These are phyloP conservation scores for Drosophila equinoxialis DNA, from an alignment of 1,140 invertebrate genomes.

Conservation along the genomic window DNA sequence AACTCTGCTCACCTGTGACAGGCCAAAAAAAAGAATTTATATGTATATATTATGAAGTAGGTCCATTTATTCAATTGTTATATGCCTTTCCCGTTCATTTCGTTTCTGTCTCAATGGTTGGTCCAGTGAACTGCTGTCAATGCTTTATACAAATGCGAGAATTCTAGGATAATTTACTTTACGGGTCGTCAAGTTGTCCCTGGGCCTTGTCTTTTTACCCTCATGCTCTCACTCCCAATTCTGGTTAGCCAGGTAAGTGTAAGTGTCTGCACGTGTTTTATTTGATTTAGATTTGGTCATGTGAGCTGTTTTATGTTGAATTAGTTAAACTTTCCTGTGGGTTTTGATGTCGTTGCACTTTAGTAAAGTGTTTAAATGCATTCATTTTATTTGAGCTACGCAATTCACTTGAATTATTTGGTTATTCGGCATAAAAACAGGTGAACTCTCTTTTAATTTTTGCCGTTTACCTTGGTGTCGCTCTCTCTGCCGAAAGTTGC, in stretches of 20 bases:
- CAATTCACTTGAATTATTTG: too few species aligned
- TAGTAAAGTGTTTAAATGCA: too few species aligned
- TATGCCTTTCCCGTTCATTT: not conserved
- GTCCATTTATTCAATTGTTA: not conserved
- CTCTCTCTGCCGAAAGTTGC: too few species aligned
- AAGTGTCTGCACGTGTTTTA: constrained; percentile 44
- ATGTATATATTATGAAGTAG: not conserved
- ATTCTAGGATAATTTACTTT: constrained; percentile 22
- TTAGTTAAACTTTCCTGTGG: too few species aligned
- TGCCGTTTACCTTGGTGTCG: too few species aligned
- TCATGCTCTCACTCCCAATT: not conserved
- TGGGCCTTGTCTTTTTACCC: not conserved
- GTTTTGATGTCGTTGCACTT: too few species aligned
- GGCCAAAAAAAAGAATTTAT: not conserved
- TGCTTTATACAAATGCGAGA: constrained; percentile 14
- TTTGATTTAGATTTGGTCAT: constrained; percentile 5
- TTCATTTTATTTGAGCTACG: too few species aligned
- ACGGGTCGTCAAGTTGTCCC: not conserved
- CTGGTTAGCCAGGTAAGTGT: not conserved
- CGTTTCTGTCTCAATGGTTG: not conserved
- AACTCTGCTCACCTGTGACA: not conserved
- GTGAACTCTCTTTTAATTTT: too few species aligned
- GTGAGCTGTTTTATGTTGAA: not conserved
- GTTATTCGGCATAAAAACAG: too few species aligned
- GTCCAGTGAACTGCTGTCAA: constrained; percentile 26